These are phyloP conservation scores for Buphagus erythrorhynchus DNA, from an alignment of 2,797 vertebrate genomes.

Conservation along the genomic window DNA sequence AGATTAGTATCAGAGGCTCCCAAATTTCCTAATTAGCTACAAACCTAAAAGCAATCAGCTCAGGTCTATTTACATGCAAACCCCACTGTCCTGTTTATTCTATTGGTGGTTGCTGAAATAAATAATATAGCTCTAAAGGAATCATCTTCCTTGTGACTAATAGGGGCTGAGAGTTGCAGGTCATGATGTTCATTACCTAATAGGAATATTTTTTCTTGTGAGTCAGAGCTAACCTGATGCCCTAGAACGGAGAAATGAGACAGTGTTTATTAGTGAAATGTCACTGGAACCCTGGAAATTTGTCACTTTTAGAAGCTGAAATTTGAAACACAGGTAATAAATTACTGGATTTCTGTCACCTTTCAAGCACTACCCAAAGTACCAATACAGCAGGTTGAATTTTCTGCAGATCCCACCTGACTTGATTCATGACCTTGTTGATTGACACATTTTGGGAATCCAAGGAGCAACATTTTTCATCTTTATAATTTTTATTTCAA, in stretches of 20 bases:
- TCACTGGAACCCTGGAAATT: neutral
- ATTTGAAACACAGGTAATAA: neutral
- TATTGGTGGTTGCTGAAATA: neutral
- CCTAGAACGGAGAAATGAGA: neutral
- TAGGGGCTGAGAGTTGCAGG: neutral
- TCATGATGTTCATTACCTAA: neutral
- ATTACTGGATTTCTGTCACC: neutral
- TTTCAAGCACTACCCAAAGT: neutral
- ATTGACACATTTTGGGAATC: neutral
- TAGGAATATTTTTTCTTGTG: neutral
- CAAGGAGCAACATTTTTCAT: neutral
- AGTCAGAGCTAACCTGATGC: neutral
- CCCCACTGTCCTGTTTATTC: neutral
- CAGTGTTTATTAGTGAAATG: neutral
- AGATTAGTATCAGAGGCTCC: neutral
- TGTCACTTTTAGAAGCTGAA: neutral
- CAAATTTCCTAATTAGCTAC: neutral
- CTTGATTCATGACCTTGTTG: neutral
- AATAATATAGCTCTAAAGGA: neutral
- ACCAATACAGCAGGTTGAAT: neutral
- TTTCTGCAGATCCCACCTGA: neutral
- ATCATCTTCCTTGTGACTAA: neutral
- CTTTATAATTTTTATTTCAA: neutral
- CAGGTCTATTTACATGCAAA: neutral
- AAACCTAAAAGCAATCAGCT: neutral